phyloP scores from a whole-genome alignment of 1,140 invertebrate species.

The Pectinophora gossypiella region DNA sequence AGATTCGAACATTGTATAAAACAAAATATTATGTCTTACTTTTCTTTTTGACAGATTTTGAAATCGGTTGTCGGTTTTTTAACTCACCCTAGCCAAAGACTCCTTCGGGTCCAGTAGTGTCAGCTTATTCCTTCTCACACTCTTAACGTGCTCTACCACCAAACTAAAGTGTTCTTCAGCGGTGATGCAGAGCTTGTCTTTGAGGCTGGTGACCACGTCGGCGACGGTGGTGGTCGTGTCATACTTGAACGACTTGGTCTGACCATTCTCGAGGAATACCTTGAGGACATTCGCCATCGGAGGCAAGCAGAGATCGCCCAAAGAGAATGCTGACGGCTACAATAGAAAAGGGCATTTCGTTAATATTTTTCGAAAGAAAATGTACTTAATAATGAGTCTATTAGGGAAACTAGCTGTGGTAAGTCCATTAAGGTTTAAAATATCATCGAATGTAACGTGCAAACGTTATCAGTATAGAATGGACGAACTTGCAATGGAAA shows the following conservation, averaged over 20 bases:
- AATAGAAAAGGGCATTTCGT: constrained; percentile 36
- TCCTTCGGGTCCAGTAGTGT: constrained; percentile 90
- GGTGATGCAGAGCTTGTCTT: constrained; percentile 89
- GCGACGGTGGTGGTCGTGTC: constrained; percentile 92
- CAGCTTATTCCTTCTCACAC: constrained; percentile 87
- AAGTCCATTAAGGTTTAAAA: too few species aligned
- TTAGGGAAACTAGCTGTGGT: too few species aligned
- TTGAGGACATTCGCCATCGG: constrained; percentile 95
- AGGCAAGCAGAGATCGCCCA: constrained; percentile 87
- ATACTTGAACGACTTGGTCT: constrained; percentile 98
- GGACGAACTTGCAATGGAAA: too few species aligned
- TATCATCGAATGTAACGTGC: too few species aligned
- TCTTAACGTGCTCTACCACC: constrained; percentile 93
- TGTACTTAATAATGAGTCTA: too few species aligned
- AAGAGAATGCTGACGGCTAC: constrained; percentile 85
- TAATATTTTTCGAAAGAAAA: background rate
- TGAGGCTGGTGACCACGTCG: constrained; percentile 89
- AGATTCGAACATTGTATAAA: too few species aligned
- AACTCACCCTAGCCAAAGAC: constrained; percentile 88
- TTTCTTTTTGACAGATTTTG: too few species aligned
- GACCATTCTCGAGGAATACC: constrained; percentile 95
- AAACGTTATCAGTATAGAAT: too few species aligned
- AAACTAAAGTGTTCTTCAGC: constrained; percentile 90
- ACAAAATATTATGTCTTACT: too few species aligned
- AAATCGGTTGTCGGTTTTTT: too few species aligned